phyloP scores from a whole-genome alignment of 2,113 vertebrate genomes.

The Sorex araneus region DNA sequence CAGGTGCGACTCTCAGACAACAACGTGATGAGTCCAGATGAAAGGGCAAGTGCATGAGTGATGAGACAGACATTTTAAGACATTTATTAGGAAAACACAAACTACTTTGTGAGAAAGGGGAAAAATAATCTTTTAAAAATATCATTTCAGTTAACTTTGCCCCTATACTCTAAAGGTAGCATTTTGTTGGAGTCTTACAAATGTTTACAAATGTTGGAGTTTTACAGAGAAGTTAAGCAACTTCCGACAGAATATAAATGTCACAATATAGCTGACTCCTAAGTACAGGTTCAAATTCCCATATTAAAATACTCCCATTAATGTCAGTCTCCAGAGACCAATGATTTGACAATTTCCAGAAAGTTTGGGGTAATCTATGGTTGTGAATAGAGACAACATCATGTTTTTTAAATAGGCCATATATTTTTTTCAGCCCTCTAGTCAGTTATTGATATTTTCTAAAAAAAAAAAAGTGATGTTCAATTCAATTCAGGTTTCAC shows the following conservation, averaged over 20 bases:
- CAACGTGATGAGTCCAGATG: background rate
- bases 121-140: background rate
- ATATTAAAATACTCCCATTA: background rate
- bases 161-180: background rate
- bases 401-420: background rate
- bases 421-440: background rate
- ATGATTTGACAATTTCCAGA: background rate
- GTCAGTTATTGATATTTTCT: conserved; percentile 30
- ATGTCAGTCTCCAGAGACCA: background rate
- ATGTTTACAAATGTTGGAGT: no score
- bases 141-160: background rate
- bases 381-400: background rate
- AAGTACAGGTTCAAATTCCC: background rate
- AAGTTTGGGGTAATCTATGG: background rate
- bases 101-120: background rate
- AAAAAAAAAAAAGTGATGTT: background rate
- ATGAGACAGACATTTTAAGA: background rate
- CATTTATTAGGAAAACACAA: background rate
- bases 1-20: no score
- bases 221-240: background rate
- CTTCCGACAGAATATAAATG: background rate
- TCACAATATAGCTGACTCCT: background rate
- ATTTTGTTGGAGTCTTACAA: conserved; percentile 25
- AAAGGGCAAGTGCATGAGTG: background rate
- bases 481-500: conserved; percentile 5